Evolutionary conservation across 2,888 invertebrate species (phyloP), one percentile per base, ranked within the genome.

Genomic region (Muschampia plurimacula): DNA sequence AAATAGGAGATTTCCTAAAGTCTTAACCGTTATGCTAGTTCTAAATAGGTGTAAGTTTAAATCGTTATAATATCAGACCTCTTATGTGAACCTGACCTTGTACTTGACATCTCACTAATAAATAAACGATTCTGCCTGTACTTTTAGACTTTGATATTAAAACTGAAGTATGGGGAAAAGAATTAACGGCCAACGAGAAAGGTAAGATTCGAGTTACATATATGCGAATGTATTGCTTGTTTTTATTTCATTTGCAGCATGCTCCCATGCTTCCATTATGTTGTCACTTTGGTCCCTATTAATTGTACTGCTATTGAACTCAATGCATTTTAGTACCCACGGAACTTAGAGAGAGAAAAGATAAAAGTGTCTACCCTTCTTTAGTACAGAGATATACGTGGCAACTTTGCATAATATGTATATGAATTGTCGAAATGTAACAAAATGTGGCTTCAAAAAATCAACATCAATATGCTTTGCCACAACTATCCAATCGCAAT

Each of bases 31-130:
- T 72, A 67, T 75, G 22, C 78, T 78, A 80, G 75, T 77, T 78
- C 78, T 79, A 75, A 72, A 75, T 80, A 82, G 77, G 74, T 77
- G 79, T 87, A 86, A 85, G 84, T 81, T 82, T 75, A 79, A 82
- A 81, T 82, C 80, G 79, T 78, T 81, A 80, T 80, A 78, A 77
- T 77, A 74, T 77, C 78, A 78, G 78, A 81, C 80, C 79, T 74
- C 74, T 10, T 78, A 80, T 80, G 75, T 76, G 71, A 72, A 73
- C 71, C 77, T 78, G 77, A 79, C 83, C 81, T 83, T 91, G 88
- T 92, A 87, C 82, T 86, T 86, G 85, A 82, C 84, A 84, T 88
- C 85, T 88, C 86, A 88, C 85, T 91, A 89, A 90, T 90, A 83
- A 87, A 88, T 84, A 90, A 89, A 84, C 81, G 82, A 81, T 80